Percentiles rank a stretch among this genome's conserved stretches.
Evolutionary conservation across 1,140 invertebrate species (phyloP).

Genomic region (Drosophila bocqueti): DNA sequence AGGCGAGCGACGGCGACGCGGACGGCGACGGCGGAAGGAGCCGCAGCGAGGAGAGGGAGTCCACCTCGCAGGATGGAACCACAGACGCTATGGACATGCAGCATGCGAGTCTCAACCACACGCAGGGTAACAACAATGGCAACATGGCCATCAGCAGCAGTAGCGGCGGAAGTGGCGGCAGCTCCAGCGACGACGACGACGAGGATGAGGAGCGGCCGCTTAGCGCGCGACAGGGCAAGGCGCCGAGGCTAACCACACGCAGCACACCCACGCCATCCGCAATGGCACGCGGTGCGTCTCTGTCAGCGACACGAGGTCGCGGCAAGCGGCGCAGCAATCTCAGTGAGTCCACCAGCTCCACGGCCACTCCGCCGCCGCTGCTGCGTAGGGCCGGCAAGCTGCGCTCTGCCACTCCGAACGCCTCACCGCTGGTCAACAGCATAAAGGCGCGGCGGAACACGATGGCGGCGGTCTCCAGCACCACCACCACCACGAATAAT

Average conservation of each 20-base stretch:
- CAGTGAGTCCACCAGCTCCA: constrained; percentile 68
- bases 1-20: constrained; percentile 75
- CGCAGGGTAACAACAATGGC: constrained; percentile 59
- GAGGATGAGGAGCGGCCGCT: constrained; percentile 33
- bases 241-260: constrained; percentile 50
- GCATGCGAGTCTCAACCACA: constrained; percentile 51
- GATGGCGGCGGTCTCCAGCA: constrained; percentile 25
- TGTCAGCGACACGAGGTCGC: constrained; percentile 47
- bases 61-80: constrained; percentile 64
- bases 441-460: constrained; percentile 68
- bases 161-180: constrained; percentile 61
- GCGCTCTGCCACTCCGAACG: constrained; percentile 68
- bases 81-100: constrained; percentile 72
- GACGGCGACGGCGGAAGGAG: constrained; percentile 57
- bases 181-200: constrained; percentile 57
- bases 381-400: constrained; percentile 57
- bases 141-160: constrained; percentile 71
- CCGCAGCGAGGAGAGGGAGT: constrained; percentile 64
- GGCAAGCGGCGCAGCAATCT: constrained; percentile 72
- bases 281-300: constrained; percentile 26
- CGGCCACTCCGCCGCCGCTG: constrained; percentile 66
- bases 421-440: constrained; percentile 63
- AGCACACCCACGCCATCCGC: constrained; percentile 64
- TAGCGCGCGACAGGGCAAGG: constrained; percentile 26
- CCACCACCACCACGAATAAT: constrained; percentile 41